Evolutionary conservation across 2,797 vertebrate genomes (phyloP), one percentile per base, ranked within the genome.

Genomic region (Allobates femoralis): DNA sequence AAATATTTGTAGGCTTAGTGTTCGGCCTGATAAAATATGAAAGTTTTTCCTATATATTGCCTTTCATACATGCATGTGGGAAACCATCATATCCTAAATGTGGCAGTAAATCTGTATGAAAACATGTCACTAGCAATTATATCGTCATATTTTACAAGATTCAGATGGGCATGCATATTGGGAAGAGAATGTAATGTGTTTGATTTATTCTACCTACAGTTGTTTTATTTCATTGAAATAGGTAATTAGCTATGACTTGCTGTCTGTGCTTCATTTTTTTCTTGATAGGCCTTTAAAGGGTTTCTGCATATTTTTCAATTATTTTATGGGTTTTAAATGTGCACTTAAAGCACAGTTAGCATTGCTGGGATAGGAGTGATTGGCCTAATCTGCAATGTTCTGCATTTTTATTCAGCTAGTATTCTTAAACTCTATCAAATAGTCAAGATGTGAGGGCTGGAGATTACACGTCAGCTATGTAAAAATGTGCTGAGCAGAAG

Each of bases 381-480:
- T 79, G 66, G 66, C 26, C 71, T 79, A 84, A 84, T 87, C 53
- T 84, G 75, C 66, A 60, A 51, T 79, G 81, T 71, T 74, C 81
- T 84, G 74, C 77, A 66, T 51, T 75, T 81, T 81, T 75, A 81
- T 81, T 81, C 56, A 64, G 41, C 23, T 69, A 60, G 71, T 64
- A 85, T 81, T 80, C 69, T 66, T 85, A 66, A 74, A 80, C 53
- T 55, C 21, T 74, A 83, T 87, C 74, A 76, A 77, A 78, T 11
- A 87, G 66, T 60, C 76, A 66, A 84, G 76, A 80, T 75, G 55
- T 80, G 81, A 58, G 28, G 30, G 66, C 66, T 64, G 41, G 82
- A 87, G 81, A 87, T 87, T 87, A 87, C 77, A 87, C 75, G 76
- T 77, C 77, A 67, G 56, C 58, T 81, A 74, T 79, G 86, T 56